Percentiles rank a stretch among this genome's conserved stretches.
Evolutionary conservation across 2,888 invertebrate genomes (phyloP).

Genomic region (Pollenia labialis): DNA sequence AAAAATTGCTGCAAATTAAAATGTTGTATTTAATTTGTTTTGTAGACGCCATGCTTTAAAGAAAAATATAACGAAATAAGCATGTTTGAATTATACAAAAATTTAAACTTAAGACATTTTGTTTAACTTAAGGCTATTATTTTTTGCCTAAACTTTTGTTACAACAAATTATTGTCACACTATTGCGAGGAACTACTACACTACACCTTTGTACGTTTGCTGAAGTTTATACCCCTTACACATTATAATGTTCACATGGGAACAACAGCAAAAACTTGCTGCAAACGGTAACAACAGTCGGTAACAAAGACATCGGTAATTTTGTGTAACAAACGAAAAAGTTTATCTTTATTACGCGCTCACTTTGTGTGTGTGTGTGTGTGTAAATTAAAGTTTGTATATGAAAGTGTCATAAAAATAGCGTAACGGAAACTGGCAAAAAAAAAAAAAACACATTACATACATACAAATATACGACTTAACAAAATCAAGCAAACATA

Average conservation of each 20-base stretch:
- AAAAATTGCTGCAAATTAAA: no score
- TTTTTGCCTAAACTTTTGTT: not conserved
- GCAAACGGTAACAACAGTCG: slow-evolving; percentile 29
- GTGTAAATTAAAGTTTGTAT: not conserved
- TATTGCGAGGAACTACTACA: not conserved
- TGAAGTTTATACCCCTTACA: not conserved
- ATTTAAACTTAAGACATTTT: no score
- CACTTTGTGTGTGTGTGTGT: slow-evolving; percentile 9
- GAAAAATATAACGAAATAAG: no score
- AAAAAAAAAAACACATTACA: slow-evolving; percentile 25
- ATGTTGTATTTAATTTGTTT: not conserved
- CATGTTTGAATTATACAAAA: no score
- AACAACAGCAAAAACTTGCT: slow-evolving; percentile 7
- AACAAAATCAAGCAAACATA: not conserved
- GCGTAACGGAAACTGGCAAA: slow-evolving; percentile 48
- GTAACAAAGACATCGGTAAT: slow-evolving; percentile 45
- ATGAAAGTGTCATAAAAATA: slow-evolving; percentile 54
- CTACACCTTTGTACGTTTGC: no score
- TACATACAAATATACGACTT: slow-evolving; percentile 5
- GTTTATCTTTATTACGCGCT: slow-evolving; percentile 21
- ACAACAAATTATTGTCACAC: not conserved
- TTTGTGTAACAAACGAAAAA: slow-evolving; percentile 43
- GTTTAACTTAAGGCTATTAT: no score
- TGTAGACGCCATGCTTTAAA: not conserved
- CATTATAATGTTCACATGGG: slow-evolving; percentile 12